These are phyloP conservation scores for Myoxocephalus aenaeus DNA, from an alignment of 2,797 vertebrate genomes.

Conservation along the genomic window DNA sequence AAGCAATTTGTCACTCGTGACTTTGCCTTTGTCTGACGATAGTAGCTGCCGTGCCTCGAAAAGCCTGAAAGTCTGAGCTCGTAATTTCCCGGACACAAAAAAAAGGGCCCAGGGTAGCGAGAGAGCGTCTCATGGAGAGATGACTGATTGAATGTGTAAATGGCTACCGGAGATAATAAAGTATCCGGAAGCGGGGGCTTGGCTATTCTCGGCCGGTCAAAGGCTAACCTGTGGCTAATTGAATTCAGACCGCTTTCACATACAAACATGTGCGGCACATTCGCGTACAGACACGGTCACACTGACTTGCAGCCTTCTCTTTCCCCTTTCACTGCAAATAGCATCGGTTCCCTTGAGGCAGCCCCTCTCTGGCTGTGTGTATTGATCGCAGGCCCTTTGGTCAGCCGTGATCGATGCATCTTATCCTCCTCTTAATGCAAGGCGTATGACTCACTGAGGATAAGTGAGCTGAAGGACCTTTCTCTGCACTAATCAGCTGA, in stretches of 20 bases:
- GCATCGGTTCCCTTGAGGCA: slow-evolving; percentile 41
- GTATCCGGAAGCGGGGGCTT: slow-evolving; percentile 42
- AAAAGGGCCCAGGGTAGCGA: slow-evolving; percentile 17
- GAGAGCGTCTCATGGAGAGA: slow-evolving; percentile 19
- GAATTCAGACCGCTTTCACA: slow-evolving; percentile 50
- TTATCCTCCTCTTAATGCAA: slow-evolving; percentile 30
- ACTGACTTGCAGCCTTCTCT: slow-evolving; percentile 3
- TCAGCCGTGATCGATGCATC: slow-evolving; percentile 48
- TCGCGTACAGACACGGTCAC: background rate
- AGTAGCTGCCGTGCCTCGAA: background rate
- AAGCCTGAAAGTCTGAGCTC: slow-evolving; percentile 10
- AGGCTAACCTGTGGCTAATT: slow-evolving; percentile 56
- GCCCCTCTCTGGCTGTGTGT: slow-evolving; percentile 49
- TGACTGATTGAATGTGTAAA: slow-evolving; percentile 55
- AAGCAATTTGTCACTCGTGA: background rate
- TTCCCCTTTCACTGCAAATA: slow-evolving; percentile 67
- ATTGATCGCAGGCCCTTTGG: slow-evolving; percentile 71
- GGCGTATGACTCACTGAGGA: slow-evolving; percentile 50
- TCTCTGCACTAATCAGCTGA: slow-evolving; percentile 23
- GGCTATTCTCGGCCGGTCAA: slow-evolving; percentile 64
- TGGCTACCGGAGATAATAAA: slow-evolving; percentile 61
- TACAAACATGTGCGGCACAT: background rate
- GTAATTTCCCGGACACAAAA: slow-evolving; percentile 33
- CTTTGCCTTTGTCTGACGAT: slow-evolving; percentile 22
- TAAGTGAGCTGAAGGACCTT: slow-evolving; percentile 16